phyloP scores from a whole-genome alignment of 1,140 invertebrate genomes.

The Atta texana region DNA sequence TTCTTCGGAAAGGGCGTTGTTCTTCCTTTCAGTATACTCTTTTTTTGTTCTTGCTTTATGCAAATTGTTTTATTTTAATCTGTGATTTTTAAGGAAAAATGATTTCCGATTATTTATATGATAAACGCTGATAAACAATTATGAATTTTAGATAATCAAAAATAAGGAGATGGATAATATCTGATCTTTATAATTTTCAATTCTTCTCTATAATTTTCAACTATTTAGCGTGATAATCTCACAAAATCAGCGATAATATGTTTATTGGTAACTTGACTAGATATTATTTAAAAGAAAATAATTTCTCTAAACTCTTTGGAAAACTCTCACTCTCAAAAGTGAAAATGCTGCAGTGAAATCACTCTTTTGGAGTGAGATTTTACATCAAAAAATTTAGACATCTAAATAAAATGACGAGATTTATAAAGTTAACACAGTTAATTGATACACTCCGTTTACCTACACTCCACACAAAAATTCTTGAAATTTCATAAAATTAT shows the following conservation, averaged over 20 bases:
- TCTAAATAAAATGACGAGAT: not conserved
- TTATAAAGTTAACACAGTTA: not conserved
- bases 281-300: not conserved
- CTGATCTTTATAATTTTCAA: not conserved
- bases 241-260: not conserved
- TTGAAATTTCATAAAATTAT: slow-evolving; percentile 35
- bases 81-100: not conserved
- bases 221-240: not conserved
- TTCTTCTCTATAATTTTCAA: not conserved
- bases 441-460: not conserved
- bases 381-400: too few species aligned
- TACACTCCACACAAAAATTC: not conserved
- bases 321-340: too few species aligned
- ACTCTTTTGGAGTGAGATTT: too few species aligned
- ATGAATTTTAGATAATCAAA: not conserved
- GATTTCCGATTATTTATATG: not conserved
- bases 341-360: too few species aligned
- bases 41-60: not conserved
- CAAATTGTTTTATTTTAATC: slow-evolving; percentile 1
- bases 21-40: not conserved
- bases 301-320: not conserved
- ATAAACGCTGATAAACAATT: not conserved
- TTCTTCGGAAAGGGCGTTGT: slow-evolving; percentile 43
- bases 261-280: not conserved
- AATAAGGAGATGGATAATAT: too few species aligned